Evolutionary conservation across 2,113 vertebrate species (phyloP), one percentile per base, ranked within the genome.

Genomic region (Syngnathoides biaculeatus): DNA sequence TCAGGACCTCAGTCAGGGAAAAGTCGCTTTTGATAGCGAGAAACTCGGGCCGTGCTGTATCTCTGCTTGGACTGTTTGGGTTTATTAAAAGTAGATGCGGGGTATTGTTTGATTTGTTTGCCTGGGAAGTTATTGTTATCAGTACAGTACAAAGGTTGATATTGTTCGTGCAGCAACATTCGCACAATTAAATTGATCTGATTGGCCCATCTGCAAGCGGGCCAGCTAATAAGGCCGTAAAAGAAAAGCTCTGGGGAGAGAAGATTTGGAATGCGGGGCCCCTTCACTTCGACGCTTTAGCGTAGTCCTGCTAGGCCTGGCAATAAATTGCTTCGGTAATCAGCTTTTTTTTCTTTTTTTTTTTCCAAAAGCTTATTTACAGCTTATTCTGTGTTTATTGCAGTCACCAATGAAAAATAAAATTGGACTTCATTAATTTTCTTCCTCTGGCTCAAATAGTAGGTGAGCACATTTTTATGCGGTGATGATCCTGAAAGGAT

Each of bases 361-460:
- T 39, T n/a, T n/a, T n/a, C n/a, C 90, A 92, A 92, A 92, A 91
- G 90, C 89, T 92, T 92, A 92, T 93, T 92, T 91, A 92, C 85
- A 84, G 91, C 89, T 92, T 92, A 89, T 92, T 91, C 87, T 90
- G 88, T 87, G 88, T 92, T 91, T 91, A 92, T 92, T 92, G 91
- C 92, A 87, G 81, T 89, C 89, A 89, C 86, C 84, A 72, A 92
- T 91, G 85, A 91, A 92, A 92, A 89, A 89, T 87, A 88, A 91
- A 92, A 92, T 89, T 92, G 89, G 90, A 90, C 91, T 93, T 93
- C 85, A 91, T 92, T 91, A 90, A 89, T 91, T 90, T 92, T 90
- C 77, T 72, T 84, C 77, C 88, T 68, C 52, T 85, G 89, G 90
- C 87, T 78, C 87, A 85, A 80, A 76, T 78, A 69, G 65, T 56